A percentile compares a stretch with the other conserved stretches of the same genome.
These are phyloP conservation scores for Ochropacha duplaris DNA, from an alignment of 2,888 invertebrate genomes.

Conservation along the genomic window DNA sequence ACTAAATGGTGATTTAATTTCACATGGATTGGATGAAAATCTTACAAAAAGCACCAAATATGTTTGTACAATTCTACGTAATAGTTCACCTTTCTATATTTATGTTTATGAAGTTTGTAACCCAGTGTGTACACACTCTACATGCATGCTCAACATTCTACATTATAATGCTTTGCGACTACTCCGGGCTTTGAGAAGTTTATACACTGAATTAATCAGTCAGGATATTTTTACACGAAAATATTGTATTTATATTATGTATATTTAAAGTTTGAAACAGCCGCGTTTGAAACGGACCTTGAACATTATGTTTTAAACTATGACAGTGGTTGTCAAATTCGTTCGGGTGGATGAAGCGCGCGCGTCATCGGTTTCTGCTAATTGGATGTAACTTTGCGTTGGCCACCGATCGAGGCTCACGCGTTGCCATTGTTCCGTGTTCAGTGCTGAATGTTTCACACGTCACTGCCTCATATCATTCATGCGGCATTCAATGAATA, in stretches of 20 bases:
- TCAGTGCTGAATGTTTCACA: slow-evolving; percentile 43
- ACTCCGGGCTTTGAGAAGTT: slow-evolving; percentile 5
- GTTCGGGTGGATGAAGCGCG: slow-evolving; percentile 50
- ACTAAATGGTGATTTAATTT: background rate
- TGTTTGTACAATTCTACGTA: too few relatives aligned
- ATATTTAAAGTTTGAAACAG: background rate
- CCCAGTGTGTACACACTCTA: background rate
- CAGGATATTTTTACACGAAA: background rate
- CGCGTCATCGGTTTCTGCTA: slow-evolving; percentile 70
- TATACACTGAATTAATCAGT: slow-evolving; percentile 16
- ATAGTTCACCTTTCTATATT: background rate
- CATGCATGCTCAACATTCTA: background rate
- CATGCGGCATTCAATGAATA: slow-evolving; percentile 43
- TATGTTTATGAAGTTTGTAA: background rate
- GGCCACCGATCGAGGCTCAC: slow-evolving; percentile 10
- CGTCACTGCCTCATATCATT: slow-evolving; percentile 43
- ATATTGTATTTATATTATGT: background rate
- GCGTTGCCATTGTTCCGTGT: slow-evolving; percentile 1
- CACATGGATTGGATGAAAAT: too few relatives aligned
- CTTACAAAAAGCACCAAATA: too few relatives aligned
- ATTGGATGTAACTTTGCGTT: slow-evolving; percentile 73
- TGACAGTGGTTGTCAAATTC: slow-evolving; percentile 67
- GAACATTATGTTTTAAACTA: slow-evolving; percentile 37
- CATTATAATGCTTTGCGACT: slow-evolving; percentile 1
- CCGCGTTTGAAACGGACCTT: background rate